A percentile compares a stretch with the other conserved stretches of the same genome.
Evolutionary conservation across 1,140 invertebrate genomes (phyloP).

Genomic region (Cotesia glomerata): DNA sequence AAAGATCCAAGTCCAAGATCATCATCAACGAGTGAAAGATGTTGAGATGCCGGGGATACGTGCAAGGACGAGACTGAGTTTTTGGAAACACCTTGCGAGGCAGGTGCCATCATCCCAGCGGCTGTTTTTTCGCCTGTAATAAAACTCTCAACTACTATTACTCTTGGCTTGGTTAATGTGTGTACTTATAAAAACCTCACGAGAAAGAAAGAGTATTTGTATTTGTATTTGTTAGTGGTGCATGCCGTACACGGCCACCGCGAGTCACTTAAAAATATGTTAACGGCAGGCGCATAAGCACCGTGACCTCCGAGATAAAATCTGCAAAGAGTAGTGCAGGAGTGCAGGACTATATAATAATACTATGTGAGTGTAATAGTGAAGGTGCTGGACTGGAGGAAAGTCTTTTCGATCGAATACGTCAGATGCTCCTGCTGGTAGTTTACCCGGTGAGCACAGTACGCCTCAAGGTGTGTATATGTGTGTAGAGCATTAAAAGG

Average conservation of each 20-base stretch:
- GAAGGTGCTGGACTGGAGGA: slow-evolving; percentile 33
- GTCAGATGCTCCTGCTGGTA: slow-evolving; percentile 52
- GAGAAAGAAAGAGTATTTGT: background rate
- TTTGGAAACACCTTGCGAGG: slow-evolving; percentile 53
- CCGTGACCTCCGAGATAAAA: slow-evolving; percentile 62
- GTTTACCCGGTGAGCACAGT: background rate
- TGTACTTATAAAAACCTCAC: background rate
- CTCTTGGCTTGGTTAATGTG: background rate
- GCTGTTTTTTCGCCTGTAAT: slow-evolving; percentile 32
- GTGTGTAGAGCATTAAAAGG: slow-evolving; percentile 17
- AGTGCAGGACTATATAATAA: slow-evolving; percentile 25
- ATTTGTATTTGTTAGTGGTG: background rate
- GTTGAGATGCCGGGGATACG: slow-evolving; percentile 12
- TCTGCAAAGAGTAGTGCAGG: slow-evolving; percentile 44
- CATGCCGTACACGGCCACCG: slow-evolving; percentile 17
- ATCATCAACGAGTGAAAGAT: background rate
- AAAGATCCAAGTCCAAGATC: too few species aligned
- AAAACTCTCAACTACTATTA: slow-evolving; percentile 28
- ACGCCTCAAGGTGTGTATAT: too few species aligned
- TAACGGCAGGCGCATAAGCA: slow-evolving; percentile 57
- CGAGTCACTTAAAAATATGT: slow-evolving; percentile 60
- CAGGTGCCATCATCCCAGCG: slow-evolving; percentile 47
- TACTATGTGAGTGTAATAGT: slow-evolving; percentile 29
- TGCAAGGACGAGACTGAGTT: slow-evolving; percentile 35
- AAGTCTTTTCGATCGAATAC: slow-evolving; percentile 7